Base-by-base conservation (phyloP, 1,140 invertebrate species). In the Brachionus rubens region DNA sequence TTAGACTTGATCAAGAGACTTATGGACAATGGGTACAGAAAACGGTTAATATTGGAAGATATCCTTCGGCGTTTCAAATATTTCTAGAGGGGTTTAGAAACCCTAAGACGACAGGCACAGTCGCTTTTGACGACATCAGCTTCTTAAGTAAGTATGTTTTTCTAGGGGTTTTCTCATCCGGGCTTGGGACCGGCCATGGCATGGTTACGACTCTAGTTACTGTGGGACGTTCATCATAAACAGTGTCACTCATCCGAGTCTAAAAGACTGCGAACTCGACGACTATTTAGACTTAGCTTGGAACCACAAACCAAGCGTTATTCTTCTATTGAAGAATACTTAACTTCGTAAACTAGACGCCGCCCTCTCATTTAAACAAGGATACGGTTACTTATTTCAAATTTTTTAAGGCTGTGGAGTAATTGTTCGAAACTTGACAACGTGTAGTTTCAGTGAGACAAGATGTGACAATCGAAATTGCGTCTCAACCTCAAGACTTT, bases 111-210 rank as follows among this genome's bases (percentile, higher is more conserved):
- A 46, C 68, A 36, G 81, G 80, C 10, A 80, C 81, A 48, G 82
- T 83, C 28, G 83, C 82, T 19, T 79, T 85, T 70, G 84, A 85
- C 78, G 84, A 85, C 76, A 81, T 59, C 7, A 36, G 36, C 36
- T 59, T 59, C 36, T 0, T 10, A 59, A 59, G 54, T 52, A 48
- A 6, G 16, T n/a, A 6, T 48, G n/a, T n/a, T n/a, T n/a, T n/a
- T n/a, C n/a, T n/a, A n/a, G n/a, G n/a, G n/a, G n/a, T n/a, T n/a
- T n/a, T n/a, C n/a, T n/a, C n/a, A n/a, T n/a, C n/a, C n/a, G n/a
- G n/a, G n/a, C n/a, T n/a, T n/a, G n/a, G n/a, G n/a, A n/a, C n/a
- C n/a, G n/a, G n/a, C n/a, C n/a, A n/a, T n/a, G n/a, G n/a, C n/a
- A n/a, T n/a, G n/a, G n/a, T n/a, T n/a, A n/a, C n/a, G n/a, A n/a